These are phyloP conservation scores for Andrena hattorfiana DNA, from an alignment of 2,888 invertebrate genomes.

Conservation along the genomic window DNA sequence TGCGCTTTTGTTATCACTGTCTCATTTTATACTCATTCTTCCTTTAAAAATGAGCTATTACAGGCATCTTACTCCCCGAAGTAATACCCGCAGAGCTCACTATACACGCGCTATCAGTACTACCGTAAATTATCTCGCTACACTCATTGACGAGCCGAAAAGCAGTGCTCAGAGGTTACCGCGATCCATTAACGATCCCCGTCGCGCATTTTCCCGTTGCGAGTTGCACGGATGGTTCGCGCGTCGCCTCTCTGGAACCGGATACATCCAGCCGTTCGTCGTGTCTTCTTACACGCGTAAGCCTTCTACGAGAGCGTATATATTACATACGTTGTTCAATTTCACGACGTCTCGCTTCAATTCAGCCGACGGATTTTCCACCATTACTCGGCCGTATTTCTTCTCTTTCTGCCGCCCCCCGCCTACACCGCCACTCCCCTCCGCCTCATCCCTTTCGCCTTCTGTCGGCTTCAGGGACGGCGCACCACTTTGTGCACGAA, in stretches of 20 bases:
- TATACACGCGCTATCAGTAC: too few species aligned
- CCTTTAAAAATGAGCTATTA: too few species aligned
- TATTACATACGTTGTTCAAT: slow-evolving; percentile 84
- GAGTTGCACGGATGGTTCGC: slow-evolving; percentile 19
- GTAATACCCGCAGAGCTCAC: too few species aligned
- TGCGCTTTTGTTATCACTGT: too few species aligned
- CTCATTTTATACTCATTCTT: too few species aligned
- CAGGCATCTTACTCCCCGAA: too few species aligned
- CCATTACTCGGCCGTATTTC: slow-evolving; percentile 79
- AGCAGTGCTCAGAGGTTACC: slow-evolving; percentile 8
- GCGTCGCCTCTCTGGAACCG: slow-evolving; percentile 18
- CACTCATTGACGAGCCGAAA: not conserved
- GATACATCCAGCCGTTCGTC: slow-evolving; percentile 48
- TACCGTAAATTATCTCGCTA: not conserved
- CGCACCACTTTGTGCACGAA: slow-evolving; percentile 82
- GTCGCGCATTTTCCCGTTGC: slow-evolving; percentile 17
- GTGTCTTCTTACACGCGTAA: slow-evolving; percentile 63
- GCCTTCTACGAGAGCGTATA: slow-evolving; percentile 70
- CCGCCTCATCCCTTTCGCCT: slow-evolving; percentile 43
- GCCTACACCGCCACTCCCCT: slow-evolving; percentile 45
- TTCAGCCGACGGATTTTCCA: slow-evolving; percentile 83
- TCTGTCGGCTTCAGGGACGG: slow-evolving; percentile 61
- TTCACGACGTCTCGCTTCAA: slow-evolving; percentile 84
- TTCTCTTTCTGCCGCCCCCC: slow-evolving; percentile 65
- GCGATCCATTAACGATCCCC: slow-evolving; percentile 44